phyloP scores from a whole-genome alignment of 2,113 vertebrate species.

The Colaptes auratus region DNA sequence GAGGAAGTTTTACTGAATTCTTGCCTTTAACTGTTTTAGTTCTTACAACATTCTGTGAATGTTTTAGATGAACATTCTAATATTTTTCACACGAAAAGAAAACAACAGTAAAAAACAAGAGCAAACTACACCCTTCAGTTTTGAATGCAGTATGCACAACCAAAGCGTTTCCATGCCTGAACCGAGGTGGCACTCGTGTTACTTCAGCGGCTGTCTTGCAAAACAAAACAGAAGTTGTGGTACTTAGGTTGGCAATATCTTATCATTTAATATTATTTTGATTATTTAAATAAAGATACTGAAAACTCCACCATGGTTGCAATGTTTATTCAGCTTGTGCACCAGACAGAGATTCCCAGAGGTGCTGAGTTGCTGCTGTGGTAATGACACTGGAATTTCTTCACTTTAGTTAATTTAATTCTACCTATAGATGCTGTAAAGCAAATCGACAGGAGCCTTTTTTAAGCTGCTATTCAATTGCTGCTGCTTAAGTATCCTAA shows the following conservation, averaged over 20 bases:
- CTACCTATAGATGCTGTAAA: not conserved
- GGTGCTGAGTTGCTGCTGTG: not conserved
- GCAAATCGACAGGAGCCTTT: not conserved
- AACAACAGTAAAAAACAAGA: too few relatives aligned
- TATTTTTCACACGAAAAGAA: not conserved
- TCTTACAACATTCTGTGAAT: not conserved
- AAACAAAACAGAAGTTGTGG: not conserved
- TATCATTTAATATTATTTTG: conserved; percentile 52
- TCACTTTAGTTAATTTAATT: not conserved
- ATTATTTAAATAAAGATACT: conserved; percentile 58
- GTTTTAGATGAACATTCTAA: not conserved
- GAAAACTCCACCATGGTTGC: not conserved
- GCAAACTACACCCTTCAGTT: not conserved
- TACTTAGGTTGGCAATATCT: not conserved
- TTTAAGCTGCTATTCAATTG: not conserved
- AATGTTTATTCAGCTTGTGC: not conserved
- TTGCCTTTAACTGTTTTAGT: not conserved
- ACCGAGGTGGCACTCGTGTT: conserved; percentile 55
- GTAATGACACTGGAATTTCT: not conserved
- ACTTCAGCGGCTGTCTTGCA: not conserved
- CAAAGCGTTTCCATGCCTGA: not conserved
- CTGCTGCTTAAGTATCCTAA: not conserved
- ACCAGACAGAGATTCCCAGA: not conserved
- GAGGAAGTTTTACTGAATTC: not conserved
- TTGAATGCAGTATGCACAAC: not conserved